These are phyloP conservation scores for Psittacus erithacus DNA, from an alignment of 2,113 vertebrate species.

Conservation along the genomic window DNA sequence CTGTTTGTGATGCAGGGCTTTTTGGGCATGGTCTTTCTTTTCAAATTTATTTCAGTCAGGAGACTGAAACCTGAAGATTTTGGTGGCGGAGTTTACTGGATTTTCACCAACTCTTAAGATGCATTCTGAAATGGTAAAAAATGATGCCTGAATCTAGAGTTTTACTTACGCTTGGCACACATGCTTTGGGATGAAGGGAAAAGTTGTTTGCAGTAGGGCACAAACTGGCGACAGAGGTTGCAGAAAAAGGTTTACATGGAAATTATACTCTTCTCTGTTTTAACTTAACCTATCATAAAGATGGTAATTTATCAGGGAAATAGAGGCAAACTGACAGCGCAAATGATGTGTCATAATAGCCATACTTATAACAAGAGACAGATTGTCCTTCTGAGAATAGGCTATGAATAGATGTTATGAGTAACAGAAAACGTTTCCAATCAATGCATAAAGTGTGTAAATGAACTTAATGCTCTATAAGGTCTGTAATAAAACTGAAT, in stretches of 20 bases:
- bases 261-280: background rate
- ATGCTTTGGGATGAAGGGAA: background rate
- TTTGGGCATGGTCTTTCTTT: background rate
- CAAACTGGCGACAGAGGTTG: background rate
- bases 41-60: background rate
- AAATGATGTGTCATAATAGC: slow-evolving; percentile 19
- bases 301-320: slow-evolving; percentile 27
- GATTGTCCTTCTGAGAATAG: slow-evolving; percentile 15
- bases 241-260: background rate
- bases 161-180: background rate
- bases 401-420: background rate
- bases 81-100: background rate
- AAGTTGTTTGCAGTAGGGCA: background rate
- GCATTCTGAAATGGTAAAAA: background rate
- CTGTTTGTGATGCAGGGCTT: rapidly evolving
- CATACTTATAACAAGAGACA: background rate
- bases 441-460: background rate
- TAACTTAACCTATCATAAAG: slow-evolving; percentile 8
- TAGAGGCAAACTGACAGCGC: background rate
- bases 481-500: slow-evolving; percentile 11
- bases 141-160: background rate
- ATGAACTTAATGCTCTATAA: slow-evolving; percentile 39
- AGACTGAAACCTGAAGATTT: background rate
- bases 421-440: slow-evolving; percentile 15
- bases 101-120: background rate